phyloP scores from a whole-genome alignment of 2,797 vertebrate species.

The Molothrus aeneus region DNA sequence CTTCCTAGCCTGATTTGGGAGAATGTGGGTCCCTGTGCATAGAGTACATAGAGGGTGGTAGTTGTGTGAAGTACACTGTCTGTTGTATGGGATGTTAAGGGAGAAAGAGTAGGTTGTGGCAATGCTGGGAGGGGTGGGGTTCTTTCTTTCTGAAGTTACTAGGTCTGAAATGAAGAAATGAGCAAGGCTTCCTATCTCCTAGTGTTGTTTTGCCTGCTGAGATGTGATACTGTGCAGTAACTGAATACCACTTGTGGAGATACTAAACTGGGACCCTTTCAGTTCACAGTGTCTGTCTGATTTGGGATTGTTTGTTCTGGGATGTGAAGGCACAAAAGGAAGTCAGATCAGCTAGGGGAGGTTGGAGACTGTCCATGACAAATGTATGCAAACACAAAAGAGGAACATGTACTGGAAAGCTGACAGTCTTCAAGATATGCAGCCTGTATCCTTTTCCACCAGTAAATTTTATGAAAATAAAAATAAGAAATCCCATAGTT shows the following conservation, averaged over 20 bases:
- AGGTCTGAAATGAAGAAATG: neutral
- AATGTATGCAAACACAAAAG: neutral
- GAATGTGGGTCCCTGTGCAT: rapidly evolving
- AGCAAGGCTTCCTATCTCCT: neutral
- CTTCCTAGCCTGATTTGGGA: neutral
- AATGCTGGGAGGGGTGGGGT: neutral
- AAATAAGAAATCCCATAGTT: neutral
- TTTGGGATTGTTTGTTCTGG: neutral
- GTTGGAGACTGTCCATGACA: neutral
- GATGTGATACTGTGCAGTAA: neutral
- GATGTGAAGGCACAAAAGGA: neutral
- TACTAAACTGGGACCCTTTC: neutral
- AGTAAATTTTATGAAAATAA: neutral
- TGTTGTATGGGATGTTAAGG: neutral
- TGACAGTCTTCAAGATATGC: neutral
- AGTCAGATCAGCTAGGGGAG: neutral
- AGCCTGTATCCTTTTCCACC: neutral
- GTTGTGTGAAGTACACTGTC: neutral
- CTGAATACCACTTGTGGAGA: neutral
- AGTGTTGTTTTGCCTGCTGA: neutral
- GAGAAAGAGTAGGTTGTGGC: neutral
- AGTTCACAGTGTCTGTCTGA: neutral
- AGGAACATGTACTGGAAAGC: neutral
- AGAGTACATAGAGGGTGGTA: neutral
- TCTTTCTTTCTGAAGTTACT: neutral